phyloP scores from a whole-genome alignment of 1,140 invertebrate genomes.

The Colletes latitarsis region DNA sequence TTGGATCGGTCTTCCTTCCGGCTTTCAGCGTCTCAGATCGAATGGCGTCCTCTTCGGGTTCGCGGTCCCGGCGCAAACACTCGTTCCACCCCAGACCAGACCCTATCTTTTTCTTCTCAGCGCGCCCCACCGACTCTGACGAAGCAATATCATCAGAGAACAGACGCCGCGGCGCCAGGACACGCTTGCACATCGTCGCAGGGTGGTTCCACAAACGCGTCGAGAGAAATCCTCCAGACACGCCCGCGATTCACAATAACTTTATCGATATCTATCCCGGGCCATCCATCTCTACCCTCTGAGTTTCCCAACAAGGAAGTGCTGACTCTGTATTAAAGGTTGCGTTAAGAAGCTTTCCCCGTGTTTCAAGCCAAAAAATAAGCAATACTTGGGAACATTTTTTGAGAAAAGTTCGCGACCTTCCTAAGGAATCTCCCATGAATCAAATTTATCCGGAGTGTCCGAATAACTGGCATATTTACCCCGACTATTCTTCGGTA shows the following conservation, averaged over 20 bases:
- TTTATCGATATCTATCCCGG: conserved; percentile 27
- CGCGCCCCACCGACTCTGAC: background rate
- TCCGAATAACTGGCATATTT: too few species aligned
- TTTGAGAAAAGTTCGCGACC: too few species aligned
- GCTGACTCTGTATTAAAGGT: conserved; percentile 10
- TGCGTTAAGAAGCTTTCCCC: too few species aligned
- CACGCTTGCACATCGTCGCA: background rate
- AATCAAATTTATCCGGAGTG: too few species aligned
- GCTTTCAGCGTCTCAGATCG: conserved; percentile 9
- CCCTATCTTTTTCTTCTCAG: background rate
- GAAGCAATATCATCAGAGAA: conserved; percentile 54
- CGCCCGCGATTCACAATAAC: conserved; percentile 45
- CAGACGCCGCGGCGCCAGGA: conserved; percentile 74
- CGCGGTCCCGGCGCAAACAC: conserved; percentile 2
- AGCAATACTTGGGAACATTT: too few species aligned
- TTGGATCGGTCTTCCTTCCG: conserved; percentile 20
- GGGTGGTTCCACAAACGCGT: conserved; percentile 19
- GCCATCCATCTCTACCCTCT: conserved; percentile 30
- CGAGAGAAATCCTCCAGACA: conserved; percentile 36
- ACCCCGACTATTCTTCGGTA: too few species aligned
- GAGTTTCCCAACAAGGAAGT: background rate
- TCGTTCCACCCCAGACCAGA: background rate
- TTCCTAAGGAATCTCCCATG: too few species aligned
- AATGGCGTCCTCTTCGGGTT: background rate
- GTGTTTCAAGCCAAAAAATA: too few species aligned